Base-by-base conservation (phyloP, 2,888 invertebrate genomes). In the Phortica okadai region DNA sequence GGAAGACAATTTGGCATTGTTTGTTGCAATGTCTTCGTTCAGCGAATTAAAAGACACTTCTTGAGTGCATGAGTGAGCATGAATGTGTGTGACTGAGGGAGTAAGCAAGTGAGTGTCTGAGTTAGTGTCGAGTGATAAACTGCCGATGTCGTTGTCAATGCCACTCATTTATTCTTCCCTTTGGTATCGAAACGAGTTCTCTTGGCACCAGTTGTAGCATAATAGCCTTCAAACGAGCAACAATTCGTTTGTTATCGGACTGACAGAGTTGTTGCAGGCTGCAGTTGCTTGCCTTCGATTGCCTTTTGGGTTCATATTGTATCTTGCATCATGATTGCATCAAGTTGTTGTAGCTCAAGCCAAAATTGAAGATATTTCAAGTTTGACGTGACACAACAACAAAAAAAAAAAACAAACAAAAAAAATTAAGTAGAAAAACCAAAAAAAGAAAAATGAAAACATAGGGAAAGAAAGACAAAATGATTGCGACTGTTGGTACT, bases 241-340 rank as follows among this genome's bases (percentile, higher is more conserved):
- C 85, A 83, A 85, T 85, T 86, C 82, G 86, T 88, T 85, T 84
- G 84, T 87, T 88, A 83, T 87, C 77, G 75, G 80, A 64, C 58
- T n/a, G 21, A 21, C 21, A 21, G 21, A 21, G 21, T 21, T 21
- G 21, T 21, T 21, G 21, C 21, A 21, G 21, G 21, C 21, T 1
- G 45, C 45, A 45, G 6, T 45, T 45, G 45, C 7, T 45, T 45
- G 45, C 45, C 10, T 6, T 45, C 45, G 75, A 58, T 33, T 33
- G 8, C 33, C 62, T 11, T 0, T 11, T 11, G 25, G 25, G 62
- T 64, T 64, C 25, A 45, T 45, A 45, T 45, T 45, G 45, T 45
- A 45, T 45, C 45, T 45, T 45, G 45, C 21, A 16, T n/a, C 7
- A 58, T 33, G 84, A 82, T 82, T 88, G 85, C 85, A 85, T 87